Evolutionary conservation across 2,113 vertebrate genomes (phyloP).

Genomic region (Gopherus evgoodei): DNA sequence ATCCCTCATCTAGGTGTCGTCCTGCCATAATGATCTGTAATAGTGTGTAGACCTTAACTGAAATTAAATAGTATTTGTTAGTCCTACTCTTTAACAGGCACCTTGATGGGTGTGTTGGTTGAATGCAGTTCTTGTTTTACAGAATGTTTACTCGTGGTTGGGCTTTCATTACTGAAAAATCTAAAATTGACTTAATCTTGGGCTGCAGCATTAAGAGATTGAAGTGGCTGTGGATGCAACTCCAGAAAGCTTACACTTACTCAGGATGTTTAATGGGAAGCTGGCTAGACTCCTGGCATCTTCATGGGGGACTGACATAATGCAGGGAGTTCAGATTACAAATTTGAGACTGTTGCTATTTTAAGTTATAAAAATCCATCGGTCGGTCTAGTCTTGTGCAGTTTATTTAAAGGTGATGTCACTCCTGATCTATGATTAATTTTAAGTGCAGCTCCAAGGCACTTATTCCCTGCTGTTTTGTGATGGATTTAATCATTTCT

Average conservation of each 20-base stretch:
- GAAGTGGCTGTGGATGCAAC: neutral
- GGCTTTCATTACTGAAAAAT: neutral
- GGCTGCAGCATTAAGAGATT: fast-evolving
- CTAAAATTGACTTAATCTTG: neutral
- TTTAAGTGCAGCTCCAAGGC: neutral
- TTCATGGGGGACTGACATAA: neutral
- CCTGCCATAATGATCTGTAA: neutral
- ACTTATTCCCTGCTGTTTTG: fast-evolving
- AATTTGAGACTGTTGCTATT: fast-evolving
- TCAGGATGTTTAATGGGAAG: neutral
- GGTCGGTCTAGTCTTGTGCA: fast-evolving
- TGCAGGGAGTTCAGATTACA: fast-evolving
- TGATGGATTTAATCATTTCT: neutral
- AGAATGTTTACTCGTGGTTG: neutral
- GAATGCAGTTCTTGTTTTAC: neutral
- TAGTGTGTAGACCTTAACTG: neutral
- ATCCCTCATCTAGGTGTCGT: neutral
- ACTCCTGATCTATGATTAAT: neutral
- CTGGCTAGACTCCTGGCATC: neutral
- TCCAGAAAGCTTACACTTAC: neutral
- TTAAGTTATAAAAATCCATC: neutral
- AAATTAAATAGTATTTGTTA: neutral
- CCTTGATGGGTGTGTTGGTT: neutral
- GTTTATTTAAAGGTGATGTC: neutral
- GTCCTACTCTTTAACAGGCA: neutral